These are phyloP conservation scores for Bergia puertoricense DNA, from an alignment of 92 coral and sea anemone genomes.

Conservation along the genomic window DNA sequence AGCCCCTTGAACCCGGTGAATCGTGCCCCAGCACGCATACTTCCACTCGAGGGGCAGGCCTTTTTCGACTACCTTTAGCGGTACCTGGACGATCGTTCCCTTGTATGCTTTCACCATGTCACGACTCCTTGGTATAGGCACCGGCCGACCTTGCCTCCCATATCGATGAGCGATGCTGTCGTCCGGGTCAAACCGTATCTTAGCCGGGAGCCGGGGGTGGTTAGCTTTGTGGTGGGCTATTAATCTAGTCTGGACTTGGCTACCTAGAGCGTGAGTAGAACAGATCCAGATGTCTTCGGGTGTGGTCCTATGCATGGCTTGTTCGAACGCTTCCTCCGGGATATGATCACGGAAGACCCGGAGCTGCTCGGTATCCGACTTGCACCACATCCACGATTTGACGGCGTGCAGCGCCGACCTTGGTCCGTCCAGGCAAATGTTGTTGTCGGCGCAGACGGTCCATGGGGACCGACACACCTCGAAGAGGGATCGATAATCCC, in stretches of 20 bases:
- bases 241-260: constrained; percentile 12
- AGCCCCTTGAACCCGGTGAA: constrained; percentile 12
- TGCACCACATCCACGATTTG: constrained; percentile 30
- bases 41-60: constrained; percentile 39
- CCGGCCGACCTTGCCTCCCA: constrained; percentile 6
- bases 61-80: background rate
- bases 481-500: constrained; percentile 37
- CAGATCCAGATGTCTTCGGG: constrained; percentile 37
- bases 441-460: constrained; percentile 20
- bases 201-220: background rate
- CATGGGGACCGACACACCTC: background rate
- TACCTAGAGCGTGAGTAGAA: constrained; percentile 8
- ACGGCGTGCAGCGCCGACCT: constrained; percentile 2
- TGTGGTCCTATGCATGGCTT: constrained; percentile 25
- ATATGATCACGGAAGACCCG: background rate
- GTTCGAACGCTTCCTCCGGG: constrained; percentile 12
- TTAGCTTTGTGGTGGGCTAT: constrained; percentile 12
- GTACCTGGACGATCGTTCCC: constrained; percentile 4
- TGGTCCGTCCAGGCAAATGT: background rate
- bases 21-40: constrained; percentile 12
- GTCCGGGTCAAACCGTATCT: constrained; percentile 39
- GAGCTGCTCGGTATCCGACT: constrained; percentile 17
- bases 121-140: constrained; percentile 11
- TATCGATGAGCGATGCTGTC: constrained; percentile 32
- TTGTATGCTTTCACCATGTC: background rate